These are phyloP conservation scores for Oryzias celebensis DNA, from an alignment of 2,113 vertebrate species.

Conservation along the genomic window DNA sequence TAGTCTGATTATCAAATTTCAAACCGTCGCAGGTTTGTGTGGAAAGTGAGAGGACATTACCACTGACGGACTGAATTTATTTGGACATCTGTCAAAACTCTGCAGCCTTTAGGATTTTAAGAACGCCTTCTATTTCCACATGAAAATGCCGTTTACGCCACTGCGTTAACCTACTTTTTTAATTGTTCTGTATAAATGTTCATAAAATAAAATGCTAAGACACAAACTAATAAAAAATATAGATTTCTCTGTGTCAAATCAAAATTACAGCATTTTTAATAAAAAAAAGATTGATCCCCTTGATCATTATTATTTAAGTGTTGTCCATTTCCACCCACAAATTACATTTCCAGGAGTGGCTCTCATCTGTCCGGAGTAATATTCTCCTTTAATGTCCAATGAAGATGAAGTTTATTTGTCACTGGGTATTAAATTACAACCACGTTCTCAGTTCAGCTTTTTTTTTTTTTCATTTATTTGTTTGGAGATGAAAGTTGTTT, in stretches of 20 bases:
- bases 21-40: slow-evolving; percentile 11
- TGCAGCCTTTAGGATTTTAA: neutral
- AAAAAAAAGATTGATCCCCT: neutral
- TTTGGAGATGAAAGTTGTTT: slow-evolving; percentile 6
- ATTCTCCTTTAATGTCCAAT: slow-evolving; percentile 1
- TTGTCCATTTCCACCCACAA: neutral
- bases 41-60: slow-evolving; percentile 19
- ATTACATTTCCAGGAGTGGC: neutral
- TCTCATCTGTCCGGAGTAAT: neutral
- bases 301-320: slow-evolving; percentile 10
- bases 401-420: neutral
- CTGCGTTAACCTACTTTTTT: slow-evolving; percentile 18
- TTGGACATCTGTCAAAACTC: slow-evolving; percentile 12
- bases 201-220: slow-evolving; percentile 1
- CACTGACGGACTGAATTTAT: neutral
- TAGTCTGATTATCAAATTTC: slow-evolving; percentile 20
- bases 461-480: neutral
- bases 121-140: neutral
- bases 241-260: slow-evolving; percentile 11
- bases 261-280: slow-evolving; percentile 6
- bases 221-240: slow-evolving; percentile 14
- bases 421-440: neutral
- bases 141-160: neutral
- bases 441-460: neutral
- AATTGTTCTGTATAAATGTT: neutral